phyloP scores from a whole-genome alignment of 2,888 invertebrate species.

The Teleogryllus oceanicus region DNA sequence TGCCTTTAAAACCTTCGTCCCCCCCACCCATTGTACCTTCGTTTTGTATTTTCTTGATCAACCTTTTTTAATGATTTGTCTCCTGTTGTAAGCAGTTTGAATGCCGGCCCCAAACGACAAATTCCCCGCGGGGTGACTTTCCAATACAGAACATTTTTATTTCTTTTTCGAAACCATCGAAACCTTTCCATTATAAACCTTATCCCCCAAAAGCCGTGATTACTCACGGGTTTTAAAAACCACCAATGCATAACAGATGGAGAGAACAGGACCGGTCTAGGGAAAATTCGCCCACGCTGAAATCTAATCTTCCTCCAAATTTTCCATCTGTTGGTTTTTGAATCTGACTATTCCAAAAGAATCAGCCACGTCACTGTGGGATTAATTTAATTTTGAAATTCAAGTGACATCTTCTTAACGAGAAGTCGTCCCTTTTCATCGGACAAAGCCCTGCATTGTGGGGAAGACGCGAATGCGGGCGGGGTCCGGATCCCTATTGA shows the following conservation, averaged over 20 bases:
- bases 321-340: neutral
- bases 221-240: neutral
- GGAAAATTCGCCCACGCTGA: neutral
- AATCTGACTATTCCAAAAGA: neutral
- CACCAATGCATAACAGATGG: neutral
- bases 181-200: neutral
- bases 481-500: neutral
- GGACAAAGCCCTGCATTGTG: neutral
- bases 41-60: neutral
- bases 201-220: neutral
- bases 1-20: neutral
- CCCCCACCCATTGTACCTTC: neutral
- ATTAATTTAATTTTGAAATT: conserved; percentile 1
- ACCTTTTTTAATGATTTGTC: neutral
- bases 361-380: neutral
- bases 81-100: neutral
- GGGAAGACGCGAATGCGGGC: neutral
- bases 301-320: neutral
- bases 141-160: neutral
- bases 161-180: neutral
- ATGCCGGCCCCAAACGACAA: neutral
- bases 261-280: neutral
- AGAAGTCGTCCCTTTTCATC: neutral
- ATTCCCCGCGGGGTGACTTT: neutral
- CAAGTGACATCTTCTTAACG: neutral